These are phyloP conservation scores for Neocrepidodera transversa DNA, from an alignment of 2,888 invertebrate genomes.

Conservation along the genomic window DNA sequence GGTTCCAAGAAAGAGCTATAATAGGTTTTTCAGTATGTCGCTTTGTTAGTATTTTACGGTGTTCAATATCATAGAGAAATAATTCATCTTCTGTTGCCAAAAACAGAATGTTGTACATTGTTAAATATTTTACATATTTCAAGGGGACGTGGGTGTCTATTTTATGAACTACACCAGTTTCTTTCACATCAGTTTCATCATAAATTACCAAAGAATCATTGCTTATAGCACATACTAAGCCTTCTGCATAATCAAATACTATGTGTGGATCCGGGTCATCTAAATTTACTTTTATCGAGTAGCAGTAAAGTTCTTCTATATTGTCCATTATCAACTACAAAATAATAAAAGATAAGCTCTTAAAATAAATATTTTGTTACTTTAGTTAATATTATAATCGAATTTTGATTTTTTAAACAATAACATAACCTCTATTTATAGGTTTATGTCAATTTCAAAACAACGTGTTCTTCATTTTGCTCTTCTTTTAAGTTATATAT, in stretches of 20 bases:
- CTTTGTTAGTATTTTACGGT: conserved; percentile 1
- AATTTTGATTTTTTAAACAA: not conserved
- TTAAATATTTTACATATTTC: conserved; percentile 35
- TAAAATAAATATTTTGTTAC: not conserved
- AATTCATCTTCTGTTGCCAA: conserved; percentile 34
- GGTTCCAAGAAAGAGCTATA: conserved; percentile 38
- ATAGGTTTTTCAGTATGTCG: conserved; percentile 24
- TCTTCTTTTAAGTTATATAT: not conserved
- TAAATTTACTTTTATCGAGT: conserved; percentile 14
- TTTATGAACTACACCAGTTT: conserved; percentile 8
- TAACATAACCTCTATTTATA: conserved; percentile 5
- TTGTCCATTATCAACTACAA: conserved; percentile 30
- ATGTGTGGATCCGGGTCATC: not conserved
- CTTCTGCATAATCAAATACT: conserved; percentile 24
- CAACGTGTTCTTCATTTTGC: conserved; percentile 8
- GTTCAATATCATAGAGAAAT: conserved; percentile 21
- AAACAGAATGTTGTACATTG: conserved; percentile 35
- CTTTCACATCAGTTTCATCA: not conserved
- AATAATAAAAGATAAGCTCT: not conserved
- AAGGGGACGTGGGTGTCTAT: conserved; percentile 22
- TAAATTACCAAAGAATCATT: conserved; percentile 17
- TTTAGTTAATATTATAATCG: not conserved
- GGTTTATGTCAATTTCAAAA: conserved; percentile 1
- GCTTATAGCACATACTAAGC: conserved; percentile 12
- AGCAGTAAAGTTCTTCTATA: conserved; percentile 29